Conservation (phyloP, 2,113 vertebrate species). For the Gulo gulo region DNA sequence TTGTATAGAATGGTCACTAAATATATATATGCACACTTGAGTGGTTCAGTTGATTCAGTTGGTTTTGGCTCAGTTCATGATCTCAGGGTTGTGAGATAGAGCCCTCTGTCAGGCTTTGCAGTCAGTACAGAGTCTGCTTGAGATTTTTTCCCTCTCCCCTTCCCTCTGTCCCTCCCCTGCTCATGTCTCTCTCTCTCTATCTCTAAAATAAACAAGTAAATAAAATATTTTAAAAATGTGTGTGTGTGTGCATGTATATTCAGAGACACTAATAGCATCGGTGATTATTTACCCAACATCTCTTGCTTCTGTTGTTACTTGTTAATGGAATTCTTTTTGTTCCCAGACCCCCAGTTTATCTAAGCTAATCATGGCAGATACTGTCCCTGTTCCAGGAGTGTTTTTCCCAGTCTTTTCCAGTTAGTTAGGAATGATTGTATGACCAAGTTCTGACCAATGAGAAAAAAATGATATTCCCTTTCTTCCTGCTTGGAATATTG, state of each 20-base stretch:
- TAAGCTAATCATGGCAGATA: not conserved
- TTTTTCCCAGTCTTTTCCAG: not conserved
- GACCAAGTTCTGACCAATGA: not conserved
- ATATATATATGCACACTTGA: not conserved
- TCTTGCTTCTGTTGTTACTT: not conserved
- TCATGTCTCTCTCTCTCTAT: not conserved
- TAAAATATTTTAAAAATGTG: not conserved
- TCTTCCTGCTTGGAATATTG: not conserved
- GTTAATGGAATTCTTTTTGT: not conserved
- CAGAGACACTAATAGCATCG: not conserved
- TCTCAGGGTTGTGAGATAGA: not conserved
- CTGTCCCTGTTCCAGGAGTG: not conserved
- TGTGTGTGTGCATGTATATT: not conserved
- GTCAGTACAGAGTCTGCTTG: not conserved
- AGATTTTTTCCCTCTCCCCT: not conserved
- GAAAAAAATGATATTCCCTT: not conserved
- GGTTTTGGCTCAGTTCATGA: not conserved
- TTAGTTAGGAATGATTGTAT: not conserved
- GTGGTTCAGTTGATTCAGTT: not conserved
- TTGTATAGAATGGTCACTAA: not conserved
- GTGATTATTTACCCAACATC: not conserved
- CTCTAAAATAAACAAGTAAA: not conserved
- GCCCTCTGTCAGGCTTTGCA: not conserved
- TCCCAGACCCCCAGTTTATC: not conserved
- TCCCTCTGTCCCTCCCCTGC: not conserved